Base-by-base conservation (phyloP, 2,888 invertebrate species). In the Hyles lineata region DNA sequence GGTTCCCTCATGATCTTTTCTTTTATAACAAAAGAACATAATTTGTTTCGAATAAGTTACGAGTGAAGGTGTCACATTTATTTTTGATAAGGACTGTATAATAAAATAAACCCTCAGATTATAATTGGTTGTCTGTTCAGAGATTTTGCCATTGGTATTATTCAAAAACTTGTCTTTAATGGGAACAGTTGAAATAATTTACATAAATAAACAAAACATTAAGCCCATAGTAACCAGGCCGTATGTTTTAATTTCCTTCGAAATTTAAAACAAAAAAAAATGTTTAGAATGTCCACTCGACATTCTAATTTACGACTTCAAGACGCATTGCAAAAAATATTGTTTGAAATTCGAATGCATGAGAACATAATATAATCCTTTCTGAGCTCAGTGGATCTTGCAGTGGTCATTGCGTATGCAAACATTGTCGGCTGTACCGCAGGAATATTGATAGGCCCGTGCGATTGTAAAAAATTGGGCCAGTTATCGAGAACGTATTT, bases 291-390 rank as follows among this genome's bases (percentile, higher is more conserved):
- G 15, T 15, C 43, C 43, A 43, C 11, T 43, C 43, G 43, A 3
- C 43, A 1, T 3, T 11, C 3, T 43, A 43, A 43, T 43, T 43
- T 43, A 43, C 43, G 17, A 67, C 43, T 23, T 43, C 67, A 50
- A 43, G 17, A 67, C 43, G 43, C 50, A 67, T 50, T 50, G 23
- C 23, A 52, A 9, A 63, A 11, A 58, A 32, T 63, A 43, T 23
- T 23, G 58, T 63, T 67, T 3, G 19, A 32, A 43, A 32, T 72
- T 63, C 52, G 67, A 67, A 67, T 21, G 35, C 58, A 55, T 67
- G 72, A 32, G 67, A 77, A 72, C 67, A 70, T 61, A 69, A 78
- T 74, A 70, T 75, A 79, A 76, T 78, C 76, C 75, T 77, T 76
- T 73, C 76, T 76, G 77, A 78, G 62, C 71, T 72, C 76, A 35